These are phyloP conservation scores for Neodiprion pinetum DNA, from an alignment of 1,140 invertebrate species.

Conservation along the genomic window DNA sequence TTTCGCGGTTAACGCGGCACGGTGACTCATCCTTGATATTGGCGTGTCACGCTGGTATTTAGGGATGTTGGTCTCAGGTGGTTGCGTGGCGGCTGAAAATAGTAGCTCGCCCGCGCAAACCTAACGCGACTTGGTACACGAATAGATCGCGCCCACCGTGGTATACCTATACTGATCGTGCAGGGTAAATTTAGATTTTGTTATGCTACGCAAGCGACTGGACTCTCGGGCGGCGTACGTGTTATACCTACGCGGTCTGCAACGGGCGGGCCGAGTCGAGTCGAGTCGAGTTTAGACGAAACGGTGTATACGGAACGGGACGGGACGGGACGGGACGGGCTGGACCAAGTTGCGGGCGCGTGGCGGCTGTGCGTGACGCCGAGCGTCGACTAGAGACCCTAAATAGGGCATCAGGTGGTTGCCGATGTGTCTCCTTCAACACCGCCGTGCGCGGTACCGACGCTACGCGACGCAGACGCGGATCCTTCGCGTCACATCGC, in stretches of 20 bases:
- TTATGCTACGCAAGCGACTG: conserved; percentile 33
- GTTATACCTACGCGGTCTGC: background rate
- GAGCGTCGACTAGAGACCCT: conserved; percentile 36
- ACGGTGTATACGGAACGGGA: conserved; percentile 22
- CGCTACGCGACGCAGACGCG: too few relatives aligned
- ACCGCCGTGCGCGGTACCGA: background rate
- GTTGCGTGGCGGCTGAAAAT: conserved; percentile 60
- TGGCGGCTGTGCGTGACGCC: conserved; percentile 30
- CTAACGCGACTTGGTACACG: conserved; percentile 49
- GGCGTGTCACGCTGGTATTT: conserved; percentile 50
- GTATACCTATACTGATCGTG: conserved; percentile 32
- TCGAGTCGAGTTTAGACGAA: conserved; percentile 9
- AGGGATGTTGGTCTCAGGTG: conserved; percentile 59
- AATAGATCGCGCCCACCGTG: conserved; percentile 58
- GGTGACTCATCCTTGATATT: background rate
- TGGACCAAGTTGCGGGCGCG: conserved; percentile 33
- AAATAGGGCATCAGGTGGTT: conserved; percentile 56
- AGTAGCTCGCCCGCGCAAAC: conserved; percentile 59
- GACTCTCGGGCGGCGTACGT: background rate
- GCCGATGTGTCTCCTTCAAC: conserved; percentile 19
- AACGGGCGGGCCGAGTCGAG: background rate
- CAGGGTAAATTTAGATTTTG: conserved; percentile 55
- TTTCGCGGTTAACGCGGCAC: background rate
- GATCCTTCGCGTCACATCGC: background rate
- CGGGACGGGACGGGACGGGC: conserved; percentile 18